These are phyloP conservation scores for Dryobotodes eremita DNA, from an alignment of 2,888 invertebrate species.

Conservation along the genomic window DNA sequence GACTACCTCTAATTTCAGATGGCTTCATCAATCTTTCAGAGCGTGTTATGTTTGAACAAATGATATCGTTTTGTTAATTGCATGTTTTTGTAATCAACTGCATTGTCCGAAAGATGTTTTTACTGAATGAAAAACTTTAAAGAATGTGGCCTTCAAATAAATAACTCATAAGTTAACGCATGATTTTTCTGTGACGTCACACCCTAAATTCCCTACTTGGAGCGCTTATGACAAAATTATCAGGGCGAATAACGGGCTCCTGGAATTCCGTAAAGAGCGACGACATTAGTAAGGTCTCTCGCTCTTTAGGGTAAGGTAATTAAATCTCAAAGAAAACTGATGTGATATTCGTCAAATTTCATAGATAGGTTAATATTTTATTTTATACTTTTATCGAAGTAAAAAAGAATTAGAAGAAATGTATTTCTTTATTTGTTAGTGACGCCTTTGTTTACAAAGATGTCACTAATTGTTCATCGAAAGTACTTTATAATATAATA, in stretches of 20 bases:
- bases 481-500: not conserved
- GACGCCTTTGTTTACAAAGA: no score
- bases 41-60: conserved; percentile 38
- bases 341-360: not conserved
- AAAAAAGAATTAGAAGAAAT: not conserved
- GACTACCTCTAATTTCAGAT: conserved; percentile 23
- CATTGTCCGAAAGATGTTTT: no score
- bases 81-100: not conserved
- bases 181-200: conserved; percentile 51
- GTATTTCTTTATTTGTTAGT: no score
- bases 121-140: conserved; percentile 3
- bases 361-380: no score
- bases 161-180: conserved; percentile 19
- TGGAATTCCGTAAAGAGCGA: conserved; percentile 51
- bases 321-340: not conserved
- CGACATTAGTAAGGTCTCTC: conserved; percentile 37
- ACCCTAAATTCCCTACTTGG: conserved; percentile 30
- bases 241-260: conserved; percentile 62
- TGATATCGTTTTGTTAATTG: conserved; percentile 24
- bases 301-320: conserved; percentile 8
- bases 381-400: no score
- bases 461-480: not conserved
- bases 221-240: conserved; percentile 58
- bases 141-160: conserved; percentile 21
- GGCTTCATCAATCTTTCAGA: conserved; percentile 42